These are phyloP conservation scores for Crax fasciolata DNA, from an alignment of 2,797 vertebrate species.

Conservation along the genomic window DNA sequence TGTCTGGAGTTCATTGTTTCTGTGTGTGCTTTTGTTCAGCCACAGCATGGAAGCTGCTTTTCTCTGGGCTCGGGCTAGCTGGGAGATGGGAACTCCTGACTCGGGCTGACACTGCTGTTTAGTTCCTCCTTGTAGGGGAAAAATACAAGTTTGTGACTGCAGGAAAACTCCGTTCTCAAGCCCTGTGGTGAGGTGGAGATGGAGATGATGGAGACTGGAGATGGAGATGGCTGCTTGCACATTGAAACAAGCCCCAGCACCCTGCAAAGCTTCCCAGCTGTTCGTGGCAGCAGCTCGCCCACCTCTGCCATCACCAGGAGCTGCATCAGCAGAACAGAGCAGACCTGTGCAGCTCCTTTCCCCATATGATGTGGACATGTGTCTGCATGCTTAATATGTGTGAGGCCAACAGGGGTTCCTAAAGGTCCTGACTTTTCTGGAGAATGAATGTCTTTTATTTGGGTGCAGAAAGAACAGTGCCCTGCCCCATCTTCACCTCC, in stretches of 20 bases:
- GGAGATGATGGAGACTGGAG: background rate
- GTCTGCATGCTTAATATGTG: background rate
- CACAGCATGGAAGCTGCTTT: background rate
- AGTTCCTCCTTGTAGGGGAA: background rate
- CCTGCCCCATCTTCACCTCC: background rate
- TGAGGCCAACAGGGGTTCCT: background rate
- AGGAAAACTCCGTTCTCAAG: background rate
- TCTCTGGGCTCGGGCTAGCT: background rate
- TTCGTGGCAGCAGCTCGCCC: rapidly evolving
- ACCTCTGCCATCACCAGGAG: rapidly evolving
- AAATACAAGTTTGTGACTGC: background rate
- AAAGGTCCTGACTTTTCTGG: background rate
- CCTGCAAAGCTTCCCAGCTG: background rate
- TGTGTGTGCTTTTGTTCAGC: background rate
- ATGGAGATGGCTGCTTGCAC: background rate
- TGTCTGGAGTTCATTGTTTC: background rate
- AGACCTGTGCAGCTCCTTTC: background rate
- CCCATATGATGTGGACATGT: too few species aligned
- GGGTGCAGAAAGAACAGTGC: background rate
- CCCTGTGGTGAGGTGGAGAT: background rate
- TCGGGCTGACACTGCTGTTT: too few species aligned
- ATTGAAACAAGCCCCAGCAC: background rate
- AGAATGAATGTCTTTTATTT: background rate
- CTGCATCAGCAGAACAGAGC: background rate
- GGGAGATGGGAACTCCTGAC: background rate